A percentile compares a stretch with the other conserved stretches of the same genome.
Conservation (phyloP, 92 coral and sea anemone species). For the Porites rus region DNA sequence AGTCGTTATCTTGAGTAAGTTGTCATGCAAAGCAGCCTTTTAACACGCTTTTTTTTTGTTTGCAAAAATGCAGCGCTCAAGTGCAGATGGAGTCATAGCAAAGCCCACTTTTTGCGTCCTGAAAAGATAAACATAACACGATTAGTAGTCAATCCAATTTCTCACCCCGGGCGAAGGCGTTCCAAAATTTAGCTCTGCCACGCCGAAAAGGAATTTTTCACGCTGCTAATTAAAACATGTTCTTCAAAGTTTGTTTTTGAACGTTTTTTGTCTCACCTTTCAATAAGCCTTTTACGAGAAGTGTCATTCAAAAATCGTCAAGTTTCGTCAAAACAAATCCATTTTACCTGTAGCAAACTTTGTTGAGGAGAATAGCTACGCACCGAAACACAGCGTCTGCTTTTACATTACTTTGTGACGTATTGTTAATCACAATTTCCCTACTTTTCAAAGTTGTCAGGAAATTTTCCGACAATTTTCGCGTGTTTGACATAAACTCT, state of each 20-base stretch:
- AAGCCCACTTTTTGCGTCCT: conserved; percentile 18
- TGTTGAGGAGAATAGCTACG: neutral
- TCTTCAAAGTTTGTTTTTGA: conserved; percentile 38
- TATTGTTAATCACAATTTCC: neutral
- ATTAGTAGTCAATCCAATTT: conserved; percentile 3
- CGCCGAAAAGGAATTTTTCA: conserved; percentile 50
- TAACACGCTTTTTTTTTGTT: conserved; percentile 22
- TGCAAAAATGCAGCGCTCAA: conserved; percentile 39
- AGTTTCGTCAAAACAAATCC: conserved; percentile 19
- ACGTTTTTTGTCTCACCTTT: conserved; percentile 38
- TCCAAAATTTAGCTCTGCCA: neutral
- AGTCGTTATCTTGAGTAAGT: conserved; percentile 11
- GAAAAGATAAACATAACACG: conserved; percentile 36
- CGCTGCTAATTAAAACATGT: conserved; percentile 48
- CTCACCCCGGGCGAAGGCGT: conserved; percentile 17
- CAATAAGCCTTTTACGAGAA: conserved; percentile 23
- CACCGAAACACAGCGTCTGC: conserved; percentile 13
- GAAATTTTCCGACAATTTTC: conserved; percentile 37
- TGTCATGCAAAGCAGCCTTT: conserved; percentile 14
- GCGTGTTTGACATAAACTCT: conserved; percentile 9
- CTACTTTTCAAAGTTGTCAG: conserved; percentile 15
- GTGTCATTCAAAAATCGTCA: conserved; percentile 38
- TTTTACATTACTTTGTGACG: neutral
- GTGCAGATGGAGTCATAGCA: conserved; percentile 41
- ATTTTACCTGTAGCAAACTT: neutral